These are phyloP conservation scores for Nansenia antarctica DNA, from an alignment of 2,113 vertebrate species.

Conservation along the genomic window DNA sequence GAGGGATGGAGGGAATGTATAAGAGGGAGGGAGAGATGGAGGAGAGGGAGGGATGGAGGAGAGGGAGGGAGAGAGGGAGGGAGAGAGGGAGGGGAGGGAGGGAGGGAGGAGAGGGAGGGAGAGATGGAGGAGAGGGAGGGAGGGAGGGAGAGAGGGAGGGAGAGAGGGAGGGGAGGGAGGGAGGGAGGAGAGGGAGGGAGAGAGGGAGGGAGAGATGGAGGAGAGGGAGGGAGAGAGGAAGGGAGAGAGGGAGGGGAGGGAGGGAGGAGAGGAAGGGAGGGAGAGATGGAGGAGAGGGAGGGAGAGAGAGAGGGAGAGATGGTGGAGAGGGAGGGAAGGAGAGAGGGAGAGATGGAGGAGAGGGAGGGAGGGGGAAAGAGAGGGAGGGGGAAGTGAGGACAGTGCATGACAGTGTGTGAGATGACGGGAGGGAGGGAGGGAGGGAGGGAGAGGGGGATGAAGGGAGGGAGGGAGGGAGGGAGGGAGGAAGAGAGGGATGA, in stretches of 20 bases:
- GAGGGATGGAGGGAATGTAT: not conserved
- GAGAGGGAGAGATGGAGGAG: not conserved
- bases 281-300: no score
- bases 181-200: not conserved
- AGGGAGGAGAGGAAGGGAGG: not conserved
- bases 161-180: not conserved
- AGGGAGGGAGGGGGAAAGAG: constrained; percentile 1
- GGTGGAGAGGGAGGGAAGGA: not conserved
- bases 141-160: not conserved
- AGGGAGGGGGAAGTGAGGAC: not conserved
- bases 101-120: not conserved
- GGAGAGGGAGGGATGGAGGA: constrained; percentile 1
- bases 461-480: not conserved
- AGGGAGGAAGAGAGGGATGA: not conserved
- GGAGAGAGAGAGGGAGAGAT: not conserved
- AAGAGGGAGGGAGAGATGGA: not conserved
- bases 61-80: constrained; percentile 8
- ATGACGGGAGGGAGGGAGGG: not conserved
- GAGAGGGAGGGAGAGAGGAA: constrained; percentile 4
- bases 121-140: not conserved
- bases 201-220: not conserved
- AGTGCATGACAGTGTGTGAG: not conserved
- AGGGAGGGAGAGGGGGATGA: not conserved
- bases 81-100: not conserved
- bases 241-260: not conserved